These are phyloP conservation scores for Mus spicilegus DNA, from an alignment of 2,113 vertebrate genomes.

Conservation along the genomic window DNA sequence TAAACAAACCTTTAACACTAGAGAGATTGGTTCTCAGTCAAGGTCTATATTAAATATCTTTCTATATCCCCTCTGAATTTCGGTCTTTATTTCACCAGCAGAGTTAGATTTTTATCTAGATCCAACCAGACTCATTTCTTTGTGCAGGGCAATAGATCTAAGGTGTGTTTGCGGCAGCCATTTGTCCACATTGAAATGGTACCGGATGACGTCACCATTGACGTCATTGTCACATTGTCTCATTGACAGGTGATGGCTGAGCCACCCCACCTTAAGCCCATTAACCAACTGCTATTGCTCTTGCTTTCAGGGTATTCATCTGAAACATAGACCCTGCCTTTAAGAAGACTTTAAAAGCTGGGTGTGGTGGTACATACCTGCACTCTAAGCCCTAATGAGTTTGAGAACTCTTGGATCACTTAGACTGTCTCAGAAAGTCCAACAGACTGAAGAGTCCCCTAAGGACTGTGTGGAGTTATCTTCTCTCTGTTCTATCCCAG, in stretches of 20 bases:
- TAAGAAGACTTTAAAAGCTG: background rate
- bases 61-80: background rate
- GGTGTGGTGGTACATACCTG: background rate
- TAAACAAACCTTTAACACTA: constrained; percentile 6
- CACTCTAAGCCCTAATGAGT: background rate
- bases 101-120: background rate
- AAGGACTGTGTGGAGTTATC: background rate
- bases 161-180: background rate
- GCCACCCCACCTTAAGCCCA: background rate
- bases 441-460: background rate
- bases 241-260: background rate
- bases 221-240: background rate
- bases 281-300: background rate
- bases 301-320: background rate
- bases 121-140: background rate
- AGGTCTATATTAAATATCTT: background rate
- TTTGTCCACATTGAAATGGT: background rate
- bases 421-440: background rate
- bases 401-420: background rate
- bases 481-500: background rate
- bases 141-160: background rate
- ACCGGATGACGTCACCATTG: background rate
- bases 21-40: background rate
- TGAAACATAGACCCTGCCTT: background rate
- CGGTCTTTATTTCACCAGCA: background rate